A percentile compares a stretch with the other conserved stretches of the same genome.
Evolutionary conservation across 2,113 vertebrate species (phyloP).

Genomic region (Hydrochoerus hydrochaeris): DNA sequence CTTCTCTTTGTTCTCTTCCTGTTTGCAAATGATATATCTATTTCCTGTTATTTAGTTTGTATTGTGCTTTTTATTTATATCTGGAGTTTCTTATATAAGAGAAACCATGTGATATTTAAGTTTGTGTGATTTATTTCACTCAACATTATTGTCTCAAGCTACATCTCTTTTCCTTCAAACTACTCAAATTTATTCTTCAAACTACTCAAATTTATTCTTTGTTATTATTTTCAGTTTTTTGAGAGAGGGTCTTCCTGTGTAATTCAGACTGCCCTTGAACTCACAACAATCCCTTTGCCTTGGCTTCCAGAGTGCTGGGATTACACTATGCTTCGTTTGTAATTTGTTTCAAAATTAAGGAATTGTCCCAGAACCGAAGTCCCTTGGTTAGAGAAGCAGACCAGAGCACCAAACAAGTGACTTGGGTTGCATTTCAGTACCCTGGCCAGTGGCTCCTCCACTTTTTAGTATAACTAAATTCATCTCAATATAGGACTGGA

Average conservation of each 20-base stretch:
- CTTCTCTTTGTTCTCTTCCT: not conserved
- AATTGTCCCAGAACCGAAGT: not conserved
- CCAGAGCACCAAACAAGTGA: not conserved
- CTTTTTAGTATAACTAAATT: too few species aligned
- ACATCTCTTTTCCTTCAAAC: not conserved
- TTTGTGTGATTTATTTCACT: not conserved
- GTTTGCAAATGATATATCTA: not conserved
- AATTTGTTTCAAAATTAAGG: conserved; percentile 50
- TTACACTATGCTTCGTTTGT: not conserved
- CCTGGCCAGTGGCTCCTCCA: not conserved
- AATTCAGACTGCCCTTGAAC: not conserved
- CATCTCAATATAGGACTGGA: not conserved
- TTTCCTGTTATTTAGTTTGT: not conserved
- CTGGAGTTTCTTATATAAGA: not conserved
- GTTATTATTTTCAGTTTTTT: not conserved
- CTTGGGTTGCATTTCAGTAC: not conserved
- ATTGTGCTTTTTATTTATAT: not conserved
- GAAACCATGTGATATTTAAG: not conserved
- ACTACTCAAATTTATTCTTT: not conserved
- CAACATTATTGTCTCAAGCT: not conserved
- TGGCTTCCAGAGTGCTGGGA: not conserved
- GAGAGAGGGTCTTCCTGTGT: not conserved
- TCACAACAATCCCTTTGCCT: not conserved
- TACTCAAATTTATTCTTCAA: not conserved
- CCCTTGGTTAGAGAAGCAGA: not conserved